Evolutionary conservation across 2,888 invertebrate genomes (phyloP).

Genomic region (Caenorhabditis sp.): DNA sequence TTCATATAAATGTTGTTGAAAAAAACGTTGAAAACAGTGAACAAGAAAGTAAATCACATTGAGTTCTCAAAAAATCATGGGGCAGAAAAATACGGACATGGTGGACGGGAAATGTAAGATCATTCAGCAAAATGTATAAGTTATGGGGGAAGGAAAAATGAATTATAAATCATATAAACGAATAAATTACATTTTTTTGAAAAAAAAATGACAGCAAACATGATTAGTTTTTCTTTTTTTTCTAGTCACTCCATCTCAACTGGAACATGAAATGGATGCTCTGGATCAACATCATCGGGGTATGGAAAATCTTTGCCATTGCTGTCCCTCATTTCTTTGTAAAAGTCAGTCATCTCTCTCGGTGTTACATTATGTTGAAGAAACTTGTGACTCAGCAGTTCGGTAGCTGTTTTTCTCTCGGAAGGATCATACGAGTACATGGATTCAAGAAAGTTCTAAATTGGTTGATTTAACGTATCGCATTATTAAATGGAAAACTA

Average conservation of each 20-base stretch:
- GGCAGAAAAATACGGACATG: neutral
- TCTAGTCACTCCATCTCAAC: neutral
- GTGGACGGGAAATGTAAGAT: neutral
- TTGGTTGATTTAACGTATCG: neutral
- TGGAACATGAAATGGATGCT: neutral
- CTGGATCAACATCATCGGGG: neutral
- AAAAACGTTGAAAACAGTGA: neutral
- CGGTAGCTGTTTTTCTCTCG: constrained; percentile 2
- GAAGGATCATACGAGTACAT: constrained; percentile 19
- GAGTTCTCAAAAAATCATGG: neutral
- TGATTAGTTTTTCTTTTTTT: too few species aligned
- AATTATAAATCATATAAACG: too few species aligned
- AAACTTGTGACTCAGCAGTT: neutral
- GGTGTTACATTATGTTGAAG: constrained; percentile 1
- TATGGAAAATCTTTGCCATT: neutral
- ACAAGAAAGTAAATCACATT: neutral
- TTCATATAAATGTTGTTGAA: neutral
- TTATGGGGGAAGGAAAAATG: neutral
- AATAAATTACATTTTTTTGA: too few species aligned
- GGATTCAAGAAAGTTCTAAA: constrained; percentile 17
- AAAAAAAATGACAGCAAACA: too few species aligned
- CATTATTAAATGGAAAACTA: neutral
- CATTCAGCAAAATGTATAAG: neutral
- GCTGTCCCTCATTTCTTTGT: neutral
- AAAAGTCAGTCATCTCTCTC: neutral